Conservation (phyloP, 2,113 vertebrate genomes). For the Pogona vitticeps region DNA sequence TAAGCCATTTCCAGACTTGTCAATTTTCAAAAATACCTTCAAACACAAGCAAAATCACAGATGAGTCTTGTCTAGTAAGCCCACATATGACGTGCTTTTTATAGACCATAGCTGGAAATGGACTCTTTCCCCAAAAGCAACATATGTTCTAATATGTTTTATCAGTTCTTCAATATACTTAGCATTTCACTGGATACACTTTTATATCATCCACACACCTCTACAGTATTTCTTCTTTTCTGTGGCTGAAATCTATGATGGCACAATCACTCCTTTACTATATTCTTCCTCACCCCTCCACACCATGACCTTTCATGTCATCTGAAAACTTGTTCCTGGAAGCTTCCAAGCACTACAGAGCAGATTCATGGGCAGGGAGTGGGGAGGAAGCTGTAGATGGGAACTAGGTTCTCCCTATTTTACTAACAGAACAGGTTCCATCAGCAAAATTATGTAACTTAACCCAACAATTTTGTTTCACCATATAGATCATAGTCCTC, state of each 20-base stretch:
- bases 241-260: not conserved
- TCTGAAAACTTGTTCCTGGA: not conserved
- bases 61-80: not conserved
- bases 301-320: not conserved
- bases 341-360: not conserved
- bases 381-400: not conserved
- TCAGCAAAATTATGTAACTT: too few species aligned
- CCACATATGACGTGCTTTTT: not conserved
- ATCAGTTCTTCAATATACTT: not conserved
- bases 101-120: not conserved
- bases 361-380: not conserved
- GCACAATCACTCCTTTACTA: not conserved
- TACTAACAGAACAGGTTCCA: too few species aligned
- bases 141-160: not conserved
- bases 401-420: too few species aligned
- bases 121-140: not conserved
- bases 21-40: conserved; percentile 97
- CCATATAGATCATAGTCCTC: too few species aligned
- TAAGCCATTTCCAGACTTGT: conserved; percentile 92
- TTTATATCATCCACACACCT: too few species aligned
- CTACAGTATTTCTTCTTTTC: not conserved
- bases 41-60: conserved; percentile 32
- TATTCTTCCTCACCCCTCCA: not conserved
- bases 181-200: not conserved
- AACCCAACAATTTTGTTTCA: too few species aligned